Evolutionary conservation across 2,113 vertebrate genomes (phyloP).

Genomic region (Notiomystis cincta): DNA sequence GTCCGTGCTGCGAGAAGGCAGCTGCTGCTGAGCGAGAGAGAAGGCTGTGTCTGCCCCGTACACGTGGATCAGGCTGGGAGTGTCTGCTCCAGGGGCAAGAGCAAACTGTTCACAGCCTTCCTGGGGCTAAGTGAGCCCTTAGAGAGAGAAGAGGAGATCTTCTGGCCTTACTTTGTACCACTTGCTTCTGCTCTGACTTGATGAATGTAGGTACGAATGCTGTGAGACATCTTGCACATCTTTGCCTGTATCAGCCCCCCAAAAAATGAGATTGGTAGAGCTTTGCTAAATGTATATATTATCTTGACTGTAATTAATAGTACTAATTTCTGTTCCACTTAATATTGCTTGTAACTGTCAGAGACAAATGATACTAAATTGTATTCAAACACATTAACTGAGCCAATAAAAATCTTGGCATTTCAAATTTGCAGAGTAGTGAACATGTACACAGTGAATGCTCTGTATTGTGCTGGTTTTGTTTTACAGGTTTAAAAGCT

Average conservation of each 20-base stretch:
- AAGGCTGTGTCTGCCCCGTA: rapidly evolving
- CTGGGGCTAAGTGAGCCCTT: neutral
- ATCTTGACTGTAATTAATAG: neutral
- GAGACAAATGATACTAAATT: neutral
- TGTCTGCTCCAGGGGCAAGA: neutral
- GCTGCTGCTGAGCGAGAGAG: neutral
- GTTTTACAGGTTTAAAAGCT: neutral
- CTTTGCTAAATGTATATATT: neutral
- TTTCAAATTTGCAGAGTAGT: neutral
- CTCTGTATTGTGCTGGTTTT: neutral
- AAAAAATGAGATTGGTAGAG: neutral
- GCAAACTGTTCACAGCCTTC: neutral
- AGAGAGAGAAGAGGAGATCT: neutral
- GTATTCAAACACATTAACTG: neutral
- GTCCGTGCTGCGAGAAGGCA: neutral
- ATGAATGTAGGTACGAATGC: neutral
- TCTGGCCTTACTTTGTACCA: neutral
- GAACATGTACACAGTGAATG: neutral
- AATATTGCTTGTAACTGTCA: neutral
- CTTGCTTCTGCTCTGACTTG: neutral
- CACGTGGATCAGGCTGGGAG: rapidly evolving
- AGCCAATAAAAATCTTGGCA: neutral
- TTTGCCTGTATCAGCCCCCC: neutral
- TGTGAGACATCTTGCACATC: neutral
- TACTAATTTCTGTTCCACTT: neutral